A percentile compares a stretch with the other conserved stretches of the same genome.
phyloP scores from a whole-genome alignment of 2,888 invertebrate species.

The Baronia brevicornis region DNA sequence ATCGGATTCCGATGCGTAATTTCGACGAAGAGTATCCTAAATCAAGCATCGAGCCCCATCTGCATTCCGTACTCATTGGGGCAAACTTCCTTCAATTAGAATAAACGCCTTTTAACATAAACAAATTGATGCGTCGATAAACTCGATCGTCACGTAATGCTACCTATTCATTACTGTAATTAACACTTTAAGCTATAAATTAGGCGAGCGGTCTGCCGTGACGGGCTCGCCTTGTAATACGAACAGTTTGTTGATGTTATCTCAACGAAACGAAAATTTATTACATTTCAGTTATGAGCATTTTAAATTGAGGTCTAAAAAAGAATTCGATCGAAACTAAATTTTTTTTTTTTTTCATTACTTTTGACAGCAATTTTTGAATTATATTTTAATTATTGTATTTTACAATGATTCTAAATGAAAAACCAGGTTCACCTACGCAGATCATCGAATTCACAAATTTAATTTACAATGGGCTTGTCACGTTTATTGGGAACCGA shows the following conservation, averaged over 20 bases:
- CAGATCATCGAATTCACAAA: no score
- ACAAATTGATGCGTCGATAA: slow-evolving; percentile 54
- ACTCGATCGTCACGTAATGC: slow-evolving; percentile 40
- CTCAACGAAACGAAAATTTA: no score
- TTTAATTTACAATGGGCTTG: no score
- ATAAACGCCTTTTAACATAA: slow-evolving; percentile 57
- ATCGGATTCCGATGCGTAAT: slow-evolving; percentile 13
- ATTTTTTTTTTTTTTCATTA: no score
- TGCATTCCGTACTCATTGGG: slow-evolving; percentile 39
- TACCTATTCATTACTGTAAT: slow-evolving; percentile 59
- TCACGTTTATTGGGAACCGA: no score
- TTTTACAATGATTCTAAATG: no score
- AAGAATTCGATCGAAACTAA: no score
- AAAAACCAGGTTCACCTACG: no score
- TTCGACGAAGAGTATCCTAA: slow-evolving; percentile 15
- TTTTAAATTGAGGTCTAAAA: no score
- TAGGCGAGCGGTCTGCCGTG: slow-evolving; percentile 40
- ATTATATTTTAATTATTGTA: no score
- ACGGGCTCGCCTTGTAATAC: slow-evolving; percentile 39
- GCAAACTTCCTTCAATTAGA: slow-evolving; percentile 60
- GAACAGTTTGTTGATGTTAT: slow-evolving; percentile 26
- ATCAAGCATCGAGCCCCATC: slow-evolving; percentile 18
- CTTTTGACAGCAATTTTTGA: no score
- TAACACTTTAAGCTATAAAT: slow-evolving; percentile 63
- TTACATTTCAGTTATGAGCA: no score